A percentile compares a stretch with the other conserved stretches of the same genome.
Conservation (phyloP, 2,113 vertebrate genomes). For the Psettodes erumei region DNA sequence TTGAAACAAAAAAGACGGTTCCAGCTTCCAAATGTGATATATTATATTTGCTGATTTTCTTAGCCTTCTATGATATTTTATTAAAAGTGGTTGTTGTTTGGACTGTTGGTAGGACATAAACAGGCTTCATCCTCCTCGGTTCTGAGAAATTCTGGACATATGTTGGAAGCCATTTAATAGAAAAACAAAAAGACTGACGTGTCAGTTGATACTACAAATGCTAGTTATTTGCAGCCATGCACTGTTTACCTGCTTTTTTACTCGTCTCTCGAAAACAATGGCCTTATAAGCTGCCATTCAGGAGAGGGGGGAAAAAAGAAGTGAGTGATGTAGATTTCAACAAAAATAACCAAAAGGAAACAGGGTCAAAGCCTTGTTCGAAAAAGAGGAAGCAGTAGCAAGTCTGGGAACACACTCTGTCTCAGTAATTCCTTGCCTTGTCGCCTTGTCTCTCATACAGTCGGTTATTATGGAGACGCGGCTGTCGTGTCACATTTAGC, state of each 20-base stretch:
- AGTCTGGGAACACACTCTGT: conserved; percentile 68
- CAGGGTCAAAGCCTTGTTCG: conserved; percentile 61
- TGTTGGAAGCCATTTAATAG: neutral
- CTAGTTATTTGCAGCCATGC: neutral
- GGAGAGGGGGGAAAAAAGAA: conserved; percentile 30
- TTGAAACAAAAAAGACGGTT: neutral
- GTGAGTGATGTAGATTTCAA: conserved; percentile 67
- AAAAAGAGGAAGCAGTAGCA: conserved; percentile 73
- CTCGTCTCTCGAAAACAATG: conserved; percentile 23
- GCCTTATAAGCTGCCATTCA: conserved; percentile 38
- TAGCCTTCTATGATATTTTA: neutral
- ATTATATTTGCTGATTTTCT: neutral
- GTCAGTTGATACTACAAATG: conserved; percentile 11
- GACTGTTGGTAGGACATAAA: neutral
- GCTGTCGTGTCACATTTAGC: conserved; percentile 80
- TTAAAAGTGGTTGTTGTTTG: neutral
- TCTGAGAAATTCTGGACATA: neutral
- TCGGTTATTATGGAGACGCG: conserved; percentile 74
- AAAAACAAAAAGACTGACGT: neutral
- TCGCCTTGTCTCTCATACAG: conserved; percentile 73
- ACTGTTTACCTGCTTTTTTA: conserved; percentile 14
- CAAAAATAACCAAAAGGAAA: conserved; percentile 79
- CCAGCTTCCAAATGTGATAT: neutral
- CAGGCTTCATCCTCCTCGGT: neutral
- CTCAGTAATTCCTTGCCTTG: conserved; percentile 77